Evolutionary conservation across 2,888 invertebrate species (phyloP), one percentile per base, ranked within the genome.

Genomic region (Caenorhabditis sp.): DNA sequence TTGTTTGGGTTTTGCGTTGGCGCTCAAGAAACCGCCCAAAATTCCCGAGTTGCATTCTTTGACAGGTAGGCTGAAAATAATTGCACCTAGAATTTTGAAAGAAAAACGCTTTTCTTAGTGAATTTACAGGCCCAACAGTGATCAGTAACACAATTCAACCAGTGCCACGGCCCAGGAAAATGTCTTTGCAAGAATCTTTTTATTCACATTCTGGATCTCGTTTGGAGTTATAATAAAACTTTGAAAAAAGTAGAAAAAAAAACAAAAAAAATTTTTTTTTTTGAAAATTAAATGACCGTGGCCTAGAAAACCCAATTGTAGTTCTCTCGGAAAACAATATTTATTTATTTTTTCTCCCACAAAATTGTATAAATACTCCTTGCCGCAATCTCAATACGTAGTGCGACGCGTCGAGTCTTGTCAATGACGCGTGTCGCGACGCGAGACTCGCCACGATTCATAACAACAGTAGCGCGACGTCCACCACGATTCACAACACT

Each of bases 1-100:
- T 24, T 79, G 88, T 23, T 83, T 90, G 23, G 89, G 89, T 58
- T 89, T 89, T 77, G 86, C 89, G 23, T 81, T 90, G 67, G 88
- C 89, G 4, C 74, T 81, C 58, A 80, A 81, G 27, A 80, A 81
- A 62, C 84, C 84, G 37, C 78, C 83, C 10, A 68, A 71, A 43
- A 63, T 80, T 27, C 77, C 80, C 4, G 78, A 78, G 54, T 19
- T 78, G n/a, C 66, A 67, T 31, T 64, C 76, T 17, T 63, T 77
- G 58, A 69, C 73, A 54, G 77, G 74, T 75, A 31, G 14, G 26
- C 5, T 14, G 31, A 57, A 5, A 26, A 23, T 26, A n/a, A n/a
- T n/a, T n/a, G n/a, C n/a, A n/a, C n/a, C n/a, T n/a, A n/a, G n/a
- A n/a, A n/a, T n/a, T n/a, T n/a, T n/a, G n/a, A n/a, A n/a, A n/a